Evolutionary conservation across 2,113 vertebrate genomes (phyloP).

Genomic region (Mastomys natalensis): DNA sequence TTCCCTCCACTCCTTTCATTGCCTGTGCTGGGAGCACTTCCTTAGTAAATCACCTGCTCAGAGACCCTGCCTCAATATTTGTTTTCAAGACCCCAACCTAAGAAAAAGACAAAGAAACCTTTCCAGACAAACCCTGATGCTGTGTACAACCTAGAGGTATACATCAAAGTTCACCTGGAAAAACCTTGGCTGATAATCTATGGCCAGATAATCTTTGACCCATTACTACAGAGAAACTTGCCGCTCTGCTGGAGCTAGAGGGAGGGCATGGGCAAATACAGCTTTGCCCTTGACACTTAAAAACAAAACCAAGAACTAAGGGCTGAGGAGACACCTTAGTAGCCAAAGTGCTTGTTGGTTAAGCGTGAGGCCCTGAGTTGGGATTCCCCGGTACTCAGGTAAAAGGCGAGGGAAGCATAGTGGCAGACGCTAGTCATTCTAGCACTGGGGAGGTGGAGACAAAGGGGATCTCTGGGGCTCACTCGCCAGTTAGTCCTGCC

Average conservation of each 20-base stretch:
- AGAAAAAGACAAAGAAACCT: neutral
- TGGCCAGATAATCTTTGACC: neutral
- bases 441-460: too few species aligned
- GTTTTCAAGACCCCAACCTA: neutral
- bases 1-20: neutral
- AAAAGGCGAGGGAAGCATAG: neutral
- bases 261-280: neutral
- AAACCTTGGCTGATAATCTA: neutral
- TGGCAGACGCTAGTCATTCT: neutral
- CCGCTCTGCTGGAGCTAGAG: neutral
- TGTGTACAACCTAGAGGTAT: neutral
- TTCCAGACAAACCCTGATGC: neutral
- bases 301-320: neutral
- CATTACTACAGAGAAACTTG: neutral
- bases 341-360: neutral
- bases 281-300: neutral
- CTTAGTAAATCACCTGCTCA: neutral
- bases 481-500: neutral
- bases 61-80: neutral
- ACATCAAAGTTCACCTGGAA: neutral
- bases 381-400: neutral
- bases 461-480: neutral
- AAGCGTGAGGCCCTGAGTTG: too few species aligned
- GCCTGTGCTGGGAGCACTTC: constrained; percentile 11
- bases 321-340: neutral